Evolutionary conservation across 2,113 vertebrate genomes (phyloP), one percentile per base, ranked within the genome.

Genomic region (Symphodus melops): DNA sequence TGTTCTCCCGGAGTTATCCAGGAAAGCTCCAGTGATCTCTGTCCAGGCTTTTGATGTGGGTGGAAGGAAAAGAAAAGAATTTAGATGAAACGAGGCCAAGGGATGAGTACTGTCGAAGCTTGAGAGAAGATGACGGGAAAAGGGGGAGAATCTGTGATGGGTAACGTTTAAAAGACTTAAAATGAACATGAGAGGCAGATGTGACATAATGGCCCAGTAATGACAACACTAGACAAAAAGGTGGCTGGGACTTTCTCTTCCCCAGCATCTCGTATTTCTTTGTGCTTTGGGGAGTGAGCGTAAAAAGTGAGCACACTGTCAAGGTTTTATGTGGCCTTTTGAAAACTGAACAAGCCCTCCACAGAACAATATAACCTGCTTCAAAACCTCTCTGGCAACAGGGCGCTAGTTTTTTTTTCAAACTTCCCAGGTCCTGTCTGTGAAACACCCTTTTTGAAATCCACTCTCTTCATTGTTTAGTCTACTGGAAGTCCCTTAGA

Each of bases 1-100:
- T 91, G 89, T 88, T 86, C 89, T 79, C 85, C 86, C 75, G 70
- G 58, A 78, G 86, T 81, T 83, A 67, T 69, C 76, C 85, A 70
- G 90, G 91, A 93, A 92, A 91, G 86, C 87, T 85, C 78, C 86
- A 90, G 81, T 90, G 85, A 87, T 92, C 88, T 60, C 75, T 54
- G 71, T 91, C 90, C 91, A 88, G 78, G 68, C 83, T 88, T 92
- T 93, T 93, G 91, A 94, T 92, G 93, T 93, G 89, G 88, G 53
- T 46, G 64, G 82, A 79, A 53, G 80, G 79, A 81, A 77, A 75
- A 86, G 60, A 69, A 75, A 89, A 80, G 88, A 88, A 92, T 91
- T 82, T 72, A 76, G 78, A 82, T 63, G 74, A 88, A 86, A 70
- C 33, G 52, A 81, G 79, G 84, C 80, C 83, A 85, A 87, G 65